Percentiles rank a stretch among this genome's conserved stretches.
phyloP scores from a whole-genome alignment of 2,113 vertebrate species.

The Spizaetus ornatus region DNA sequence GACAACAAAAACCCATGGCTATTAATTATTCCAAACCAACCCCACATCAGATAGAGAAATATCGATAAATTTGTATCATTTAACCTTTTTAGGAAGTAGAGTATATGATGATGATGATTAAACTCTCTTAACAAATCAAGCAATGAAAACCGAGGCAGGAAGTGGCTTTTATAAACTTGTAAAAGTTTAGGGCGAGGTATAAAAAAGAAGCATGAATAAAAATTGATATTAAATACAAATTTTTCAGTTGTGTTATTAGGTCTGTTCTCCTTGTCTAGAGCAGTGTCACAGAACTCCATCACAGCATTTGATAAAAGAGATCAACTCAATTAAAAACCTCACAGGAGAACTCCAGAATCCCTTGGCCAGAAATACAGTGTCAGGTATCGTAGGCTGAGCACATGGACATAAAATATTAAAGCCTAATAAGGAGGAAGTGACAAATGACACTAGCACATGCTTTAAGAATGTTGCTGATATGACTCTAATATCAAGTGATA shows the following conservation, averaged over 20 bases:
- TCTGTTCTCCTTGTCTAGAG: background rate
- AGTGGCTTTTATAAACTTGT: background rate
- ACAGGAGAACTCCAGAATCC: background rate
- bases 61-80: background rate
- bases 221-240: background rate
- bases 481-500: background rate
- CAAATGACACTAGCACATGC: background rate
- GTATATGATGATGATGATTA: background rate
- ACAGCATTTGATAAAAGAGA: background rate
- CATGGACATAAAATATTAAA: background rate
- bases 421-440: background rate
- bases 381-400: background rate
- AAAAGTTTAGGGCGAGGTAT: background rate
- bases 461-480: background rate
- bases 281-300: background rate
- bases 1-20: background rate
- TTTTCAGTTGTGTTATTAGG: accelerated
- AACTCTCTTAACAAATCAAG: background rate
- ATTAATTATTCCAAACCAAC: background rate
- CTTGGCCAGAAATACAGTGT: background rate
- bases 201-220: background rate
- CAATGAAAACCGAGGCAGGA: background rate
- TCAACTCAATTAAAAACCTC: background rate
- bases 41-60: background rate
- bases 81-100: background rate